Base-by-base conservation (phyloP, 2,113 vertebrate genomes). In the Hoplias malabaricus region DNA sequence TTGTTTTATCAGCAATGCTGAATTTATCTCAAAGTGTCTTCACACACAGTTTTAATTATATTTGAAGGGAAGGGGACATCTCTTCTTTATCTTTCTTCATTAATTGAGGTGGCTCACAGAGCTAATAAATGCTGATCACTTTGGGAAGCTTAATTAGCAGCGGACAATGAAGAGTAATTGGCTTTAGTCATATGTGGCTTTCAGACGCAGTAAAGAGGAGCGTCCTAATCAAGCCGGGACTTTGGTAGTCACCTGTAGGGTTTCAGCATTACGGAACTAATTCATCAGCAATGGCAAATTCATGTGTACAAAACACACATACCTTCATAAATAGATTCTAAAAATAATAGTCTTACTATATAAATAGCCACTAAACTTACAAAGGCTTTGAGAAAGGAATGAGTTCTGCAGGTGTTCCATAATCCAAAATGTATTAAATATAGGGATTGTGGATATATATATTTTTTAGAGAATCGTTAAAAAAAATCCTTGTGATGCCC, bases 141-240 rank as follows among this genome's bases (percentile, higher is more conserved):
- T 21, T 63, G 53, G 36, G 54, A 77, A 69, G 65, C 65, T 48
- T 77, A 57, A 77, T 77, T 69, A 69, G n/a, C 27, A 59, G n/a
- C 6, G n/a, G 21, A 48, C 27, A 77, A 69, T 69, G 40, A 77
- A 69, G 68, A 77, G 53, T 61, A 77, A 77, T 77, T 69, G 75
- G 12, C 29, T 46, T 59, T 48, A 33, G 27, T 34, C 38, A 61
- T 43, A 69, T 36, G 27, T 19, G 36, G 21, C 48, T 70, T 69
- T 69, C 16, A 70, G 16, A 54, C 68, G 23, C 12, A 23, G 31
- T 38, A 36, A 69, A 77, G 25, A 6, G 8, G 25, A 33, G 4
- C 53, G 23, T 36, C 59, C 59, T 63, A 34, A 56, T 59, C 38
- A 25, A 10, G 61, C 34, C 13, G 12, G 19, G n/a, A 46, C 65